These are phyloP conservation scores for Osmoderma eremita DNA, from an alignment of 2,888 invertebrate species.

Conservation along the genomic window DNA sequence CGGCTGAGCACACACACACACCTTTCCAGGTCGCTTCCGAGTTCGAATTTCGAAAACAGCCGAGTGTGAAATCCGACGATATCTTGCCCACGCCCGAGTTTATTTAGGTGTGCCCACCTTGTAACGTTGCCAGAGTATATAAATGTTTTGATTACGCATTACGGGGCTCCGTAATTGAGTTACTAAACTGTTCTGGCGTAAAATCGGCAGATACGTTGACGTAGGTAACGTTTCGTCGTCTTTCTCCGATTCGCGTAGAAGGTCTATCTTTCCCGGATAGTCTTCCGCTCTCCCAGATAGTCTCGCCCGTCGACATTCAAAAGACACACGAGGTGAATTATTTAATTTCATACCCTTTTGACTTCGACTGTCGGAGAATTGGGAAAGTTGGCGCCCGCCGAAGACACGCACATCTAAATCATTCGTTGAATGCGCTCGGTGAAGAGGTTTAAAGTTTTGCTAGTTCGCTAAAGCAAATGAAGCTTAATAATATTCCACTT, in stretches of 20 bases:
- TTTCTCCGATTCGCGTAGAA: not conserved
- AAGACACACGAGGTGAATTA: constrained; percentile 34
- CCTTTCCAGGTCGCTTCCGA: no score
- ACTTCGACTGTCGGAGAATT: constrained; percentile 22
- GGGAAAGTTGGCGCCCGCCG: constrained; percentile 28
- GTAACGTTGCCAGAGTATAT: constrained; percentile 15
- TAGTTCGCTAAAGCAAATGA: constrained; percentile 1
- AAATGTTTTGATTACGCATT: constrained; percentile 38
- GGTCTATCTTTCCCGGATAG: no score
- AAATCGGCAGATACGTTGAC: constrained; percentile 21
- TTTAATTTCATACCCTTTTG: constrained; percentile 35
- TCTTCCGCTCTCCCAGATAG: not conserved
- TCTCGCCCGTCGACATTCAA: constrained; percentile 26
- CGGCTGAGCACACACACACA: no score
- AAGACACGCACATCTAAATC: constrained; percentile 33
- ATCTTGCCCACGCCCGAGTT: not conserved
- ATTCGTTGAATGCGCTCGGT: constrained; percentile 1
- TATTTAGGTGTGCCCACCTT: constrained; percentile 14
- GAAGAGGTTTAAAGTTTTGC: constrained; percentile 19
- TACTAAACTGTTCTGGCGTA: constrained; percentile 33
- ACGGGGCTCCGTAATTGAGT: constrained; percentile 32
- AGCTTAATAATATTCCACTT: not conserved
- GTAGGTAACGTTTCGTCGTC: not conserved
- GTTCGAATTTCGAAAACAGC: not conserved
- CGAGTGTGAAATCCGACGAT: not conserved